Evolutionary conservation across 53 echinoderm and acorn worm genomes (phyloP).

Genomic region (Henricia sp.): DNA sequence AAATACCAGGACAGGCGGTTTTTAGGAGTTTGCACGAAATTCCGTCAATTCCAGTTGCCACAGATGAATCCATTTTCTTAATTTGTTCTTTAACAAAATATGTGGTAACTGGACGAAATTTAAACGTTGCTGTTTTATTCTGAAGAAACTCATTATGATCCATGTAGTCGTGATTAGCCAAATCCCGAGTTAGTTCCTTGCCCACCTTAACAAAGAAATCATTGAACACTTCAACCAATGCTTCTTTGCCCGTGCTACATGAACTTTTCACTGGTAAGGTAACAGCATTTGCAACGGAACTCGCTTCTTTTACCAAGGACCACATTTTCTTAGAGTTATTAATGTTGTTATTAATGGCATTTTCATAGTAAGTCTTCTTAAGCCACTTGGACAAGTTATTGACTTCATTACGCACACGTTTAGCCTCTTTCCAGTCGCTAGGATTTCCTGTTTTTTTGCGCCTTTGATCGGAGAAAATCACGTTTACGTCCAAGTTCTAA

Average conservation of each 20-base stretch:
- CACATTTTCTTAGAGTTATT: not conserved
- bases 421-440: not conserved
- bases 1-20: too few relatives aligned
- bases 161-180: not conserved
- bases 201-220: constrained; percentile 7
- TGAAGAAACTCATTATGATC: not conserved
- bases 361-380: constrained; percentile 9
- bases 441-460: not conserved
- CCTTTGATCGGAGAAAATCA: not conserved
- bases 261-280: not conserved
- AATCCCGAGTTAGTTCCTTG: not conserved
- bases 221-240: not conserved
- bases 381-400: constrained; percentile 6
- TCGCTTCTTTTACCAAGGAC: constrained; percentile 5
- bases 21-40: too few relatives aligned
- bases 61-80: constrained; percentile 7
- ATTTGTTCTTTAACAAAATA: not conserved
- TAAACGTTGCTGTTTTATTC: not conserved
- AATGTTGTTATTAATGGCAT: not conserved
- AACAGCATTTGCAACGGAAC: not conserved
- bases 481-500: not conserved
- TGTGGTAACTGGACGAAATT: not conserved
- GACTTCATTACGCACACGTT: not conserved
- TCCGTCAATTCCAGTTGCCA: not conserved
- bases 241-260: not conserved